phyloP scores from a whole-genome alignment of 2,888 invertebrate species.

The Aquatica leii region DNA sequence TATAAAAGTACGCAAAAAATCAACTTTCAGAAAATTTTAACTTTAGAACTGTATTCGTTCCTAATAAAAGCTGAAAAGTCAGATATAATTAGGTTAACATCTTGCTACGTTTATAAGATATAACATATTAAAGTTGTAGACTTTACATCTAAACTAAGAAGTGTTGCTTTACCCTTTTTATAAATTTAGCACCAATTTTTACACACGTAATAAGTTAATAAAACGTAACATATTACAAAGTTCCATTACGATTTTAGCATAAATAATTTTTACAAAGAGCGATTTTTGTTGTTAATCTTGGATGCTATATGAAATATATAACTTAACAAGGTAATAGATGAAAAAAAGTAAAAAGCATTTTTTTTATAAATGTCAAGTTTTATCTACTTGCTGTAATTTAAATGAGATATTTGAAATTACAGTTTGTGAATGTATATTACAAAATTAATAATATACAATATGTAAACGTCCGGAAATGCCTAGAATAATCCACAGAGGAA shows the following conservation, averaged over 20 bases:
- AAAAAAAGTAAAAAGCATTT: neutral
- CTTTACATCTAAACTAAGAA: no score
- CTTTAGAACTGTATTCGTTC: no score
- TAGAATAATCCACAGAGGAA: constrained; percentile 5
- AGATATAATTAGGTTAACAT: no score
- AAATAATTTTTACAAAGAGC: constrained; percentile 1
- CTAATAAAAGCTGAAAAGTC: no score
- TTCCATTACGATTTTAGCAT: constrained; percentile 8
- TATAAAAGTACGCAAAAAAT: no score
- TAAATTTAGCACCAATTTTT: no score
- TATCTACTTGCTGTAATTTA: neutral
- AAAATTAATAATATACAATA: constrained; percentile 13
- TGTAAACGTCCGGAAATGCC: constrained; percentile 14
- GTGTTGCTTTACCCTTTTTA: no score
- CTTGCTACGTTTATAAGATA: no score
- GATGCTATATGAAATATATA: neutral
- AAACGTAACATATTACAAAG: constrained; percentile 8
- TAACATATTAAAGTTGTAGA: no score
- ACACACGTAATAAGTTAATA: neutral
- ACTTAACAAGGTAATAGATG: no score
- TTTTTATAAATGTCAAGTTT: neutral
- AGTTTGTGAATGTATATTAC: neutral
- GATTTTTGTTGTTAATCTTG: neutral
- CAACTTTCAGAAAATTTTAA: no score
- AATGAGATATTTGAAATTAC: constrained; percentile 2